phyloP scores from a whole-genome alignment of 2,113 vertebrate genomes.

The Copsychus sechellarum region DNA sequence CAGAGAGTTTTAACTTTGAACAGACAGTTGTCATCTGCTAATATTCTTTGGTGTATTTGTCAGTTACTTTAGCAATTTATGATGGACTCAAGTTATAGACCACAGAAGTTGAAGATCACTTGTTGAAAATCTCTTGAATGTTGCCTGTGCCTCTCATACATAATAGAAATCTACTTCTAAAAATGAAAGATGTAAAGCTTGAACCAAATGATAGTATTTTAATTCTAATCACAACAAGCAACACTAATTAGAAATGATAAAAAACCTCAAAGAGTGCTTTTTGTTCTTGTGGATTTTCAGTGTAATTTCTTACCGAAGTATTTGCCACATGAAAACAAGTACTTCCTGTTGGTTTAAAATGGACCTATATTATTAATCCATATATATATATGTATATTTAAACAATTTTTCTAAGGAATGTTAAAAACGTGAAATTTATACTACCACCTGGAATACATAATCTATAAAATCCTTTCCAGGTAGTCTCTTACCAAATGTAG shows the following conservation, averaged over 20 bases:
- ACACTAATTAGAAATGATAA: background rate
- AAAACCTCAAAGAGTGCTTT: background rate
- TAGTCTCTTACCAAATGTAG: background rate
- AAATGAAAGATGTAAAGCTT: background rate
- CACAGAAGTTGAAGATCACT: background rate
- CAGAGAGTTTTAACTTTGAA: background rate
- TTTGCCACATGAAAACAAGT: background rate
- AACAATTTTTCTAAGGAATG: background rate
- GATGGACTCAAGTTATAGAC: background rate
- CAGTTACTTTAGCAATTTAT: background rate
- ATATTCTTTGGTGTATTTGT: background rate
- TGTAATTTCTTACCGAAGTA: background rate
- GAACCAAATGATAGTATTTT: background rate
- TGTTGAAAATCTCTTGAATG: background rate
- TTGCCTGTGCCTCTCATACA: background rate
- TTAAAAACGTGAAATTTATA: background rate
- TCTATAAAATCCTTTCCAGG: background rate
- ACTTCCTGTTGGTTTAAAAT: background rate
- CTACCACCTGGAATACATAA: background rate
- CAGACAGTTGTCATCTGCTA: background rate
- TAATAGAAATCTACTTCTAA: background rate
- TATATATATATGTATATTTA: background rate
- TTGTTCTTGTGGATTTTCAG: background rate
- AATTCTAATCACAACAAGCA: background rate
- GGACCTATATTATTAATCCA: background rate